Base-by-base conservation (phyloP, 2,797 vertebrate genomes). In the Arrhamphus sclerolepis region DNA sequence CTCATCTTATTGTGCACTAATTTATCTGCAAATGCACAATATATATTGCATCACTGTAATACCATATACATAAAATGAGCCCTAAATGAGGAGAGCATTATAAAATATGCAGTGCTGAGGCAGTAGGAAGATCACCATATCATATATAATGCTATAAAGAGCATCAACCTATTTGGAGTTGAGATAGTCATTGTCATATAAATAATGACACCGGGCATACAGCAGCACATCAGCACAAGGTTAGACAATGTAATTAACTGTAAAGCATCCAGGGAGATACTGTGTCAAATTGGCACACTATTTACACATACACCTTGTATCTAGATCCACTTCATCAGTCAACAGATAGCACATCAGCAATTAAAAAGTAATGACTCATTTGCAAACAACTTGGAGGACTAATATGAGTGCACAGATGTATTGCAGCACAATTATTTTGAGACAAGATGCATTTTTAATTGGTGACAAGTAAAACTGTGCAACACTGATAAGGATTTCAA, bases 181-280 rank as follows among this genome's bases (percentile, higher is more conserved):
- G 50, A 42, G 54, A 50, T 70, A 67, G 66, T 70, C 57, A 9
- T 51, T 46, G 65, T 74, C 70, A 59, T 66, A 81, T 80, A 82
- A 84, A 84, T 83, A 64, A 71, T 57, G 72, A 78, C 75, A 70
- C 56, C 24, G 70, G 77, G 77, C 73, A 75, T 78, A 69, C 55
- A 80, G 67, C 50, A 55, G 64, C 50, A 62, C 73, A 77, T 74
- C 76, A 66, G 56, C 77, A 66, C 61, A 82, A 81, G 79, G 75
- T 85, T 72, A 83, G 76, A 83, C 78, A 92, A 92, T 91, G 87
- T 92, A 91, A 87, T 92, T 93, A 95, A 92, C 83, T 86, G 84
- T 69, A 80, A 66, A 46, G 75, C 81, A 82, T 87, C 81, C 85
- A 51, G 89, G 89, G 92, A 74, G 84, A 62, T 71, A 71, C 86